A percentile compares a stretch with the other conserved stretches of the same genome.
phyloP scores from a whole-genome alignment of 2,797 vertebrate genomes.

The Sebastiscus albofasciatus region DNA sequence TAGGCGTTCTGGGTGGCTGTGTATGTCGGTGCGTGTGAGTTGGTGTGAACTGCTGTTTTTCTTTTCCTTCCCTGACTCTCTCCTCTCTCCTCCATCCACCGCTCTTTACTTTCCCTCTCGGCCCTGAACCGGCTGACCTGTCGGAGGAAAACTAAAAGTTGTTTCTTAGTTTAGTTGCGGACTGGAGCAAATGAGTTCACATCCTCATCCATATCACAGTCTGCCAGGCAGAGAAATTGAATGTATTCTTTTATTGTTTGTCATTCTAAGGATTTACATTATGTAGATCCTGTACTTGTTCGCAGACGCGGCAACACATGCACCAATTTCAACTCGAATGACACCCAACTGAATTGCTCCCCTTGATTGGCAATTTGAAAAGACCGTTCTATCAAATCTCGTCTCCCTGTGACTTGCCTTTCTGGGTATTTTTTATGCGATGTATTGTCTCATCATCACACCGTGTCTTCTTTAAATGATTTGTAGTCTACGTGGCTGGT shows the following conservation, averaged over 20 bases:
- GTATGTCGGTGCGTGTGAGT: background rate
- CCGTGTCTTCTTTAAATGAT: slow-evolving; percentile 39
- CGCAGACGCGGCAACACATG: background rate
- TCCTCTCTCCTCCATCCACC: slow-evolving; percentile 29
- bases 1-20: slow-evolving; percentile 35
- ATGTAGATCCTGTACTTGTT: slow-evolving; percentile 15
- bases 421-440: slow-evolving; percentile 21
- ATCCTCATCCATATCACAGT: background rate
- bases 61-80: background rate
- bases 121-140: slow-evolving; percentile 52
- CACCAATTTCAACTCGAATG: slow-evolving; percentile 19
- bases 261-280: slow-evolving; percentile 33
- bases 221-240: slow-evolving; percentile 1
- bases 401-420: slow-evolving; percentile 24
- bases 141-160: slow-evolving; percentile 14
- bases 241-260: slow-evolving; percentile 20
- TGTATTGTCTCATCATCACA: slow-evolving; percentile 33
- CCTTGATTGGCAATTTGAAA: slow-evolving; percentile 56
- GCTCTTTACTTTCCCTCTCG: slow-evolving; percentile 18
- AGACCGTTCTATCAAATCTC: slow-evolving; percentile 16
- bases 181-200: slow-evolving; percentile 20
- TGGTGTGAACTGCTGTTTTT: slow-evolving; percentile 22
- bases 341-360: slow-evolving; percentile 39
- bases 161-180: slow-evolving; percentile 19
- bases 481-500: slow-evolving; percentile 22